These are phyloP conservation scores for Aphidoletes aphidimyza DNA, from an alignment of 2,888 invertebrate species.

Conservation along the genomic window DNA sequence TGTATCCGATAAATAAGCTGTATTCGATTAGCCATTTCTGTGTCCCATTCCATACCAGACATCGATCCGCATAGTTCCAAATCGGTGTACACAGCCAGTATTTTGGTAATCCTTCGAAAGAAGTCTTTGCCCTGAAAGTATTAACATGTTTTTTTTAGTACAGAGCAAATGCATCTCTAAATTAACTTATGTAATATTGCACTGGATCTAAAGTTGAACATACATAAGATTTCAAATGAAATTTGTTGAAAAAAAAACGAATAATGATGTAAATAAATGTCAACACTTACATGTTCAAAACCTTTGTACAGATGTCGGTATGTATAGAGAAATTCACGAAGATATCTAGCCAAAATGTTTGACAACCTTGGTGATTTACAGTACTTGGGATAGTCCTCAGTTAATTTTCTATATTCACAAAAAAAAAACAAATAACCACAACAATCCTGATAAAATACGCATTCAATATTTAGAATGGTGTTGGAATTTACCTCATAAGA, in stretches of 20 bases:
- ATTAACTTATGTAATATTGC: too few relatives aligned
- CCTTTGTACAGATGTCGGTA: slow-evolving; percentile 10
- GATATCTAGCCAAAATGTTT: neutral
- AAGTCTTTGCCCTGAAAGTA: neutral
- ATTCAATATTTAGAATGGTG: neutral
- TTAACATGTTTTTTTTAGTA: too few relatives aligned
- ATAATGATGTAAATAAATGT: neutral
- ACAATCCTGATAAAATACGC: neutral
- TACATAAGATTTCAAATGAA: neutral
- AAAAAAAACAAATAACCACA: neutral
- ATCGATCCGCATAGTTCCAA: slow-evolving; percentile 15
- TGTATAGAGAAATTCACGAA: neutral
- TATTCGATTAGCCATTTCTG: neutral
- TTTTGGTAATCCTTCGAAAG: neutral
- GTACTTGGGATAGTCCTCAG: neutral
- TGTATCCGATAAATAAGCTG: neutral
- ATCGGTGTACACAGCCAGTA: neutral
- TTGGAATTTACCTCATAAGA: neutral
- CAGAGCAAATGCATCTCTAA: too few relatives aligned
- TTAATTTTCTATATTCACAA: neutral
- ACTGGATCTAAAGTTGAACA: too few relatives aligned
- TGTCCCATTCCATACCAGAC: neutral
- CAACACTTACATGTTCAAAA: neutral
- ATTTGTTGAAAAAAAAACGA: neutral
- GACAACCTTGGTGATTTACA: neutral